Conservation (phyloP, 2,113 vertebrate species). For the Apus apus region DNA sequence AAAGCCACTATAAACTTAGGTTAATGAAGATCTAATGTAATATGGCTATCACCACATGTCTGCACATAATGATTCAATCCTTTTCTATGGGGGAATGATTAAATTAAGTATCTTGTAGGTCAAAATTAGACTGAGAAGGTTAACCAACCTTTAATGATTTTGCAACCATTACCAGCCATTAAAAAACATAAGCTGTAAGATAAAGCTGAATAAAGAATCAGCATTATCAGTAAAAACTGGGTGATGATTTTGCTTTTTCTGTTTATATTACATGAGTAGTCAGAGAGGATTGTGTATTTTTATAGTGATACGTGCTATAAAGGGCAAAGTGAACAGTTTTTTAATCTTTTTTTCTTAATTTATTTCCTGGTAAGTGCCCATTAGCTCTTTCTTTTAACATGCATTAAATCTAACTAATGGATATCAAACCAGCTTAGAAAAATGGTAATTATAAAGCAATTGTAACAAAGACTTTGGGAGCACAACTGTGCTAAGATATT, state of each 20-base stretch:
- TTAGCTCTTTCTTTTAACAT: conserved; percentile 56
- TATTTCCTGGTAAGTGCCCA: conserved; percentile 49
- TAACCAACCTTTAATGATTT: conserved; percentile 66
- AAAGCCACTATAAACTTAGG: conserved; percentile 60
- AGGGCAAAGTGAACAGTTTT: conserved; percentile 5
- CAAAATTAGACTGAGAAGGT: conserved; percentile 64
- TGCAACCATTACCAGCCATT: conserved; percentile 58
- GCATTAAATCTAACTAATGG: conserved; percentile 65
- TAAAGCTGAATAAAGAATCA: conserved; percentile 13
- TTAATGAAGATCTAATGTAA: conserved; percentile 73
- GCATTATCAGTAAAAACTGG: neutral
- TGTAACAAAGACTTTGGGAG: conserved; percentile 22
- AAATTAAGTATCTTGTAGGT: conserved; percentile 68
- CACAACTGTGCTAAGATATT: neutral
- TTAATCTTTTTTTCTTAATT: neutral
- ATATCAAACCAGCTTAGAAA: conserved; percentile 58
- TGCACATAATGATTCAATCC: conserved; percentile 44
- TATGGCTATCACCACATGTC: conserved; percentile 60
- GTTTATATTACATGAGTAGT: neutral
- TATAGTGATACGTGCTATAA: neutral
- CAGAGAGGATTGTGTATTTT: neutral
- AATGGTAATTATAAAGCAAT: conserved; percentile 50
- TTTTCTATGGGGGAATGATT: conserved; percentile 56
- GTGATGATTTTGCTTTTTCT: conserved; percentile 12
- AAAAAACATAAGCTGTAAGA: conserved; percentile 57